These are phyloP conservation scores for Calcarius lapponicus DNA, from an alignment of 2,797 vertebrate genomes.

Conservation along the genomic window DNA sequence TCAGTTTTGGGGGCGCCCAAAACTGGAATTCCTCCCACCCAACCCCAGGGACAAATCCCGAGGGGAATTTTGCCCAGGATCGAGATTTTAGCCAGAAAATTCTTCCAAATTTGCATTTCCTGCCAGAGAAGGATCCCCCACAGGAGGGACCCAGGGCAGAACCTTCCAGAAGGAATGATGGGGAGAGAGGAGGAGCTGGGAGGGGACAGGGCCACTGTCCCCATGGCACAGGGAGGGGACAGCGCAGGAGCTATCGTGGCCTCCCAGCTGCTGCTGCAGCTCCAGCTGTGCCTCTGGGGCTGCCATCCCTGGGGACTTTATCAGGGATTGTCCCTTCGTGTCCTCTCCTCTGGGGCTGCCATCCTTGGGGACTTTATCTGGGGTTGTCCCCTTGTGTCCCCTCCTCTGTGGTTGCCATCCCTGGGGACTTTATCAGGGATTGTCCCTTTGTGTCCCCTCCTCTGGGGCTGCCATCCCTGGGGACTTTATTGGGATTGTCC, in stretches of 20 bases:
- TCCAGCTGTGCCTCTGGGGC: neutral
- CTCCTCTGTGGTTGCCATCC: too few relatives aligned
- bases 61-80: neutral
- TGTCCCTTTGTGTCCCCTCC: too few relatives aligned
- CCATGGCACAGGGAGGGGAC: neutral
- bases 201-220: neutral
- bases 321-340: neutral
- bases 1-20: neutral
- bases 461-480: too few relatives aligned
- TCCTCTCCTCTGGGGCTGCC: too few relatives aligned
- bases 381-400: too few relatives aligned
- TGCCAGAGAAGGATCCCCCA: neutral
- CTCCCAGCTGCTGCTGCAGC: constrained; percentile 42
- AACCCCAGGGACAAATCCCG: neutral
- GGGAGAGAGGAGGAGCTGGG: neutral
- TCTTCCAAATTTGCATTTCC: neutral
- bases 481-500: too few relatives aligned
- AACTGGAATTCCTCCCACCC: neutral
- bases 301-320: neutral
- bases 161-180: neutral
- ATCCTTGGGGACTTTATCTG: too few relatives aligned
- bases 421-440: too few relatives aligned
- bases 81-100: neutral
- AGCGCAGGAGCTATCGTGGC: constrained; percentile 26
- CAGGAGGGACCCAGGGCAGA: neutral